Conservation (phyloP, 2,113 vertebrate genomes). For the Ophiodon elongatus region DNA sequence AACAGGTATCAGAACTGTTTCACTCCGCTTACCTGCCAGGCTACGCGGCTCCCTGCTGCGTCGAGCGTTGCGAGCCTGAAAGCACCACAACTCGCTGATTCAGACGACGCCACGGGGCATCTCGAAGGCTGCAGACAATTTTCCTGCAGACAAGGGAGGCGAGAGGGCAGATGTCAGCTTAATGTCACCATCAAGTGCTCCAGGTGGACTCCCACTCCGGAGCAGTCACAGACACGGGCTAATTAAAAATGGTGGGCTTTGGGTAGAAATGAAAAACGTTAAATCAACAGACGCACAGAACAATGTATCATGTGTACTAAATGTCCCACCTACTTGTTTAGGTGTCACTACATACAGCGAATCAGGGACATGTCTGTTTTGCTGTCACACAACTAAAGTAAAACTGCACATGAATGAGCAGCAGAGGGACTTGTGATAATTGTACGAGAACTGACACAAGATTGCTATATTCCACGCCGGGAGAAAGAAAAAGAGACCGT, state of each 20-base stretch:
- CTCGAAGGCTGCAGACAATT: conserved; percentile 20
- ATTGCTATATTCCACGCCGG: not conserved
- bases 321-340: not conserved
- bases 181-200: conserved; percentile 13
- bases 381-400: not conserved
- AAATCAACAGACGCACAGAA: too few species aligned
- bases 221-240: not conserved
- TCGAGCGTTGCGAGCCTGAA: not conserved
- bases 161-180: conserved; percentile 34
- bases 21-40: conserved; percentile 52
- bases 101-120: conserved; percentile 27
- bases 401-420: not conserved
- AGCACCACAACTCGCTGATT: conserved; percentile 19
- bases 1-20: not conserved
- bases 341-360: not conserved
- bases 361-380: too few species aligned
- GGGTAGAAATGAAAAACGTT: not conserved
- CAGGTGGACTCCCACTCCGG: not conserved
- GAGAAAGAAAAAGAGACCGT: not conserved
- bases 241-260: not conserved
- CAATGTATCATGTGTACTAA: not conserved
- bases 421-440: not conserved
- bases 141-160: conserved; percentile 42
- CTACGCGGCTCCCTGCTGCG: conserved; percentile 10
- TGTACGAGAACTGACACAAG: not conserved